Conservation (phyloP, 2,888 invertebrate species). For the Pherbina coryleti region DNA sequence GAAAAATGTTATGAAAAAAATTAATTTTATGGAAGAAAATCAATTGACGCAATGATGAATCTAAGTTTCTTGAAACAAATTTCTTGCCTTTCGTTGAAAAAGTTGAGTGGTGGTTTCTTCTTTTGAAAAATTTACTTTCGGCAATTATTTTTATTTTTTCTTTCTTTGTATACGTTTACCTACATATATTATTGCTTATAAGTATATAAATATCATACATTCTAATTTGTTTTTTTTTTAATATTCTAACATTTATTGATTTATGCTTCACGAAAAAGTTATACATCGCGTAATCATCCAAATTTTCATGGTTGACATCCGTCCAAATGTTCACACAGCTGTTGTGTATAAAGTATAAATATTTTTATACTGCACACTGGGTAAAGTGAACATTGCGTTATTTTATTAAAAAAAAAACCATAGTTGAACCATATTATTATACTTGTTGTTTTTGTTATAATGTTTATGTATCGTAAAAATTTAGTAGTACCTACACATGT, state of each 20-base stretch:
- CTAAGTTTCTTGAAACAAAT: too few relatives aligned
- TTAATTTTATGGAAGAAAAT: too few relatives aligned
- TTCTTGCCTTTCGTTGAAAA: too few relatives aligned
- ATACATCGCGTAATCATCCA: constrained; percentile 13
- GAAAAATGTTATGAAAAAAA: too few relatives aligned
- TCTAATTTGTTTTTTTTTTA: neutral
- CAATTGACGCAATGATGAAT: too few relatives aligned
- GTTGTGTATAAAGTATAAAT: neutral
- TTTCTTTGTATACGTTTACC: too few relatives aligned
- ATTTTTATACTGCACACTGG: too few relatives aligned
- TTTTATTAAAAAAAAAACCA: constrained; percentile 42
- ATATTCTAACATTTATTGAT: neutral
- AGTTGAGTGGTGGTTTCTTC: too few relatives aligned
- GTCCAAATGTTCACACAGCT: constrained; percentile 51
- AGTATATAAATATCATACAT: neutral
- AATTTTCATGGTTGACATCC: constrained; percentile 41
- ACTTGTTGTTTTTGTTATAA: constrained; percentile 39
- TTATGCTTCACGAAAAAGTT: neutral
- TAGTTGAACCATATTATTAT: constrained; percentile 47
- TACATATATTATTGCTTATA: constrained; percentile 22
- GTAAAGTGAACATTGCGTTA: constrained; percentile 46
- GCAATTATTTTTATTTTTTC: too few relatives aligned
- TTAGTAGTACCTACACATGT: constrained; percentile 14
- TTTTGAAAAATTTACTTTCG: too few relatives aligned
- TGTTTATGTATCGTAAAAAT: constrained; percentile 17